phyloP scores from a whole-genome alignment of 2,113 vertebrate species.

The Elaphurus davidianus region DNA sequence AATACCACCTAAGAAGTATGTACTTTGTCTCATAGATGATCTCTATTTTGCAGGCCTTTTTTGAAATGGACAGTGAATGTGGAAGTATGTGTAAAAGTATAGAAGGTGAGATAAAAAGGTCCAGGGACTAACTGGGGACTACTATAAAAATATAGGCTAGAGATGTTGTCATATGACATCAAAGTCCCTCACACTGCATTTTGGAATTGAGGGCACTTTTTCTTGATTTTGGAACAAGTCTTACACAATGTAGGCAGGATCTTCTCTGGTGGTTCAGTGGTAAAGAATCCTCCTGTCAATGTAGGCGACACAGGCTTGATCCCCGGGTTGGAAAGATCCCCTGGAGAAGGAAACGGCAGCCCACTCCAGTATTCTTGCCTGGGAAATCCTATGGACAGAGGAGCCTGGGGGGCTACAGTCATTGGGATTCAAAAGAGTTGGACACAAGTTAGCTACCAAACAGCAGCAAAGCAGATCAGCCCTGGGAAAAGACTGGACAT shows the following conservation, averaged over 20 bases:
- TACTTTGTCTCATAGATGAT: background rate
- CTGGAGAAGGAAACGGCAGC: background rate
- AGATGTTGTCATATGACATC: background rate
- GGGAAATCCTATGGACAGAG: background rate
- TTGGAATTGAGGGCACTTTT: background rate
- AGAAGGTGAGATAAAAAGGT: background rate
- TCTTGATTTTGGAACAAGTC: background rate
- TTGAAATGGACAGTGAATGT: background rate
- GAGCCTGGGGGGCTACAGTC: background rate
- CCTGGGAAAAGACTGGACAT: background rate
- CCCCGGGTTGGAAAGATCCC: background rate
- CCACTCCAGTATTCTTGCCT: background rate
- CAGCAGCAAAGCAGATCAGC: background rate
- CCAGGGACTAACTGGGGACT: accelerated
- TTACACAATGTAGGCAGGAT: background rate
- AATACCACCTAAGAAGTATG: accelerated
- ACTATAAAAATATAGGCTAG: background rate
- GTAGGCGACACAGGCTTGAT: background rate
- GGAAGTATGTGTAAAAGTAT: background rate
- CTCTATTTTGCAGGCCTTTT: background rate
- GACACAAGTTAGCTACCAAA: background rate
- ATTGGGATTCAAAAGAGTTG: background rate
- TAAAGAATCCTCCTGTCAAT: background rate
- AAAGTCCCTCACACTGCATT: background rate
- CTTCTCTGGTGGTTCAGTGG: background rate